Conservation (phyloP, 53 echinoderm and acorn worm genomes). For the Antedon mediterranea region DNA sequence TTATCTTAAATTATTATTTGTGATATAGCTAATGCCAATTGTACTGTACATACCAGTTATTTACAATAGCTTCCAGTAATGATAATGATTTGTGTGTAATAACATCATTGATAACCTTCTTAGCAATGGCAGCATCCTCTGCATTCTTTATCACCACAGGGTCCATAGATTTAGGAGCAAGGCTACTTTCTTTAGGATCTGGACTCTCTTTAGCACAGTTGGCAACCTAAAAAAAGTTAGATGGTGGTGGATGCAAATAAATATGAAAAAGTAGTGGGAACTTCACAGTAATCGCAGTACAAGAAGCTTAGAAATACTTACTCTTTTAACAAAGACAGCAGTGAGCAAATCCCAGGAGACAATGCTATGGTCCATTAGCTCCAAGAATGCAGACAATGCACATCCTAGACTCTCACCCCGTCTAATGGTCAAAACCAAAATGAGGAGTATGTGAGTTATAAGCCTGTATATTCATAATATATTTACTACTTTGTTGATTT, state of each 20-base stretch:
- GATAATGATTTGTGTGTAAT: background rate
- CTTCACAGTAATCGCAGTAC: no score
- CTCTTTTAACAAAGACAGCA: constrained; percentile 72
- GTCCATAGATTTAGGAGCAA: background rate
- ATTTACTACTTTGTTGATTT: no score
- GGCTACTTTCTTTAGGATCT: background rate
- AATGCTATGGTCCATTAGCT: constrained; percentile 84
- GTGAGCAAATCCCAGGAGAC: constrained; percentile 71
- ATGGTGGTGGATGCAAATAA: no score
- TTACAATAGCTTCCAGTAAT: background rate
- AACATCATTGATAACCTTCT: background rate
- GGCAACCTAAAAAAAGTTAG: background rate
- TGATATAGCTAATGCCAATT: no score
- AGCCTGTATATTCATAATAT: no score
- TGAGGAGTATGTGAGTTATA: no score
- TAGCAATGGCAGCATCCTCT: background rate
- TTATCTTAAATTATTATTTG: no score
- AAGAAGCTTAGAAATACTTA: constrained; percentile 11
- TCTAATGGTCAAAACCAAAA: constrained; percentile 21
- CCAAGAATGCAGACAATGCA: constrained; percentile 64
- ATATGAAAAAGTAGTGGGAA: no score
- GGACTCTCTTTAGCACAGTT: background rate
- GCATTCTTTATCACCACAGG: background rate
- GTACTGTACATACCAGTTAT: background rate
- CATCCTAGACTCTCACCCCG: constrained; percentile 55